Base-by-base conservation (phyloP, 1,140 invertebrate species). In the Drosophila novamexicana region DNA sequence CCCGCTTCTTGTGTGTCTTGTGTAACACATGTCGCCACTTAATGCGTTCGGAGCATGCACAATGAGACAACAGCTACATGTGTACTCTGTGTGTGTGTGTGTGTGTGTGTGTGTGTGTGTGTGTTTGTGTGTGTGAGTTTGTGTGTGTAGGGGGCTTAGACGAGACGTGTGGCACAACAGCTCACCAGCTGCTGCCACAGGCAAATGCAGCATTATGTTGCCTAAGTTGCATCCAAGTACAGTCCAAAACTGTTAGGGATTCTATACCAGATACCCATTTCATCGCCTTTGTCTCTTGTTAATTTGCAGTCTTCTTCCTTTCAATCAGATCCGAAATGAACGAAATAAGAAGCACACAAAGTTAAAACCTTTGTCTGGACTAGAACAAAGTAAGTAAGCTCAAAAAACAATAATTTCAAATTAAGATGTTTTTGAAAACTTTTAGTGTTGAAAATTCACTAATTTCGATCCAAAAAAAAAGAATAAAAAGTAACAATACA, bases 21-120 rank as follows among this genome's bases (percentile, higher is more conserved):
- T 70, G 82, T 65, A 82, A 79, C 82, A 86, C 82, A 86, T 86
- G 83, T 86, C 68, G 83, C 82, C 82, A 88, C 83, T 79, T 88
- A 82, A 86, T 88, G 82, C 79, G 83, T 76, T 75, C 68, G 76
- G 68, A 79, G 82, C 79, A 86, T 86, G 72, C 82, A 76, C 71
- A 86, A 86, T 86, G 83, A 86, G 79, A 68, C 78, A 67, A 80
- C 74, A 80, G 66, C 58, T 37, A 67, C 44, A 37, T 34, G 16
- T 49, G 54, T 18, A 40, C 40, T 34, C 59, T 22, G 39, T 53
- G 32, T 18, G 65, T 29, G 37, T 42, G 42, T 36, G 36, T 40
- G 14, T 22, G 40, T n/a, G 36, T 32, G 64, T 18, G 36, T 49
- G 0, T 18, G 18, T 18, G 1, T 1, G 18, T 18, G 18, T 18